Percentiles rank a stretch among this genome's conserved stretches.
phyloP scores from a whole-genome alignment of 2,797 vertebrate species.

The Pelobates cultripes region DNA sequence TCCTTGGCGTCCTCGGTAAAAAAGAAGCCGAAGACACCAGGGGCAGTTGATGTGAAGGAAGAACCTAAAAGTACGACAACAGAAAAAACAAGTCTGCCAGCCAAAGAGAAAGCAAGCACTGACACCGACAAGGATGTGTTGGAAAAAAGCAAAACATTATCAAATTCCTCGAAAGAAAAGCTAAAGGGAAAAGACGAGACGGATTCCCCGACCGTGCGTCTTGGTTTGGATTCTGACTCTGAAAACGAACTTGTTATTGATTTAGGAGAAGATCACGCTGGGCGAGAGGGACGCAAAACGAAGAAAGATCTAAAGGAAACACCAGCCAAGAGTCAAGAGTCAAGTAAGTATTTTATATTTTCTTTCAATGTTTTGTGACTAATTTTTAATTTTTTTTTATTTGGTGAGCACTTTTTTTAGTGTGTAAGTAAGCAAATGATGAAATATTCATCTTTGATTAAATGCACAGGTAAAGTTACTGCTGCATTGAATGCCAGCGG shows the following conservation, averaged over 20 bases:
- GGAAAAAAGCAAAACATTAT: conserved; percentile 82
- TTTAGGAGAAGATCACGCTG: conserved; percentile 89
- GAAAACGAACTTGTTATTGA: conserved; percentile 97
- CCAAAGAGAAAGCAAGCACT: conserved; percentile 79
- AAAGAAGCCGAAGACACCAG: conserved; percentile 79
- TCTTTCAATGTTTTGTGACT: too few relatives aligned
- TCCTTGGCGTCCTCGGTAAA: conserved; percentile 65
- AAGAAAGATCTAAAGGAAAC: conserved; percentile 88
- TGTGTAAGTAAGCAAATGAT: too few relatives aligned
- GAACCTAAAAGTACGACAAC: conserved; percentile 70
- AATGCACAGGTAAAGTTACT: conserved; percentile 77
- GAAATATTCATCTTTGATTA: too few relatives aligned
- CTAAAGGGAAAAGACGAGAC: conserved; percentile 84
- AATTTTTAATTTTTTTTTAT: too few relatives aligned
- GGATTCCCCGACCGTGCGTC: conserved; percentile 77
- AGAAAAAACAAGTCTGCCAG: conserved; percentile 69
- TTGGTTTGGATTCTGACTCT: conserved; percentile 91
- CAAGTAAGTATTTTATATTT: conserved; percentile 71
- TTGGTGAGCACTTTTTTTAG: too few relatives aligned
- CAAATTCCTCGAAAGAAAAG: conserved; percentile 79
- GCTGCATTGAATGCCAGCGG: conserved; percentile 72
- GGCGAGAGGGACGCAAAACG: conserved; percentile 84
- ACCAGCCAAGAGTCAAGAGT: conserved; percentile 78
- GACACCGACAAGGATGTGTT: conserved; percentile 80
- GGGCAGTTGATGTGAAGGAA: conserved; percentile 79